A percentile compares a stretch with the other conserved stretches of the same genome.
Conservation (phyloP, 2,888 invertebrate species). For the Tipula helvola region DNA sequence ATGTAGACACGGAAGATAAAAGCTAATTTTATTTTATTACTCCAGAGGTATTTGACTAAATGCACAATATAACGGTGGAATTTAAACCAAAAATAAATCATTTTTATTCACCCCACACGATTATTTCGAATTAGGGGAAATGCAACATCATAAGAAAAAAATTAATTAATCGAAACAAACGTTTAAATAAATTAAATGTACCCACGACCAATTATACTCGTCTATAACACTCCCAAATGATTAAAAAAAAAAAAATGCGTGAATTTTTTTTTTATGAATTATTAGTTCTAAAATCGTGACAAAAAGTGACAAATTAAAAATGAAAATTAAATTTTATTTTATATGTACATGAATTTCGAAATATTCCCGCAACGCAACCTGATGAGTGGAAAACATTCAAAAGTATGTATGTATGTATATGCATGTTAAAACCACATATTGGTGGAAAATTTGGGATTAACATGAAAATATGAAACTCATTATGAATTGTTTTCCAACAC, state of each 20-base stretch:
- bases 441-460: background rate
- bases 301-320: background rate
- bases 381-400: background rate
- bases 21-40: background rate
- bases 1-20: background rate
- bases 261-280: background rate
- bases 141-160: background rate
- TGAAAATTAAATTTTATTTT: background rate
- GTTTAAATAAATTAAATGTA: background rate
- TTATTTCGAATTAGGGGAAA: background rate
- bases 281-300: background rate
- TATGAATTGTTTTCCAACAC: background rate
- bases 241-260: background rate
- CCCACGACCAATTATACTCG: background rate
- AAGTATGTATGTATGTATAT: background rate
- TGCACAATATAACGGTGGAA: background rate
- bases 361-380: background rate
- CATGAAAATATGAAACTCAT: background rate
- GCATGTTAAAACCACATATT: background rate
- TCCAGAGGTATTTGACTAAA: background rate
- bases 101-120: background rate
- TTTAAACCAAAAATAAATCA: background rate
- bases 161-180: conserved; percentile 1
- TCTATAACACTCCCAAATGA: background rate
- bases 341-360: background rate